phyloP scores from a whole-genome alignment of 2,888 invertebrate species.

The Marasmarcha lunaedactyla region DNA sequence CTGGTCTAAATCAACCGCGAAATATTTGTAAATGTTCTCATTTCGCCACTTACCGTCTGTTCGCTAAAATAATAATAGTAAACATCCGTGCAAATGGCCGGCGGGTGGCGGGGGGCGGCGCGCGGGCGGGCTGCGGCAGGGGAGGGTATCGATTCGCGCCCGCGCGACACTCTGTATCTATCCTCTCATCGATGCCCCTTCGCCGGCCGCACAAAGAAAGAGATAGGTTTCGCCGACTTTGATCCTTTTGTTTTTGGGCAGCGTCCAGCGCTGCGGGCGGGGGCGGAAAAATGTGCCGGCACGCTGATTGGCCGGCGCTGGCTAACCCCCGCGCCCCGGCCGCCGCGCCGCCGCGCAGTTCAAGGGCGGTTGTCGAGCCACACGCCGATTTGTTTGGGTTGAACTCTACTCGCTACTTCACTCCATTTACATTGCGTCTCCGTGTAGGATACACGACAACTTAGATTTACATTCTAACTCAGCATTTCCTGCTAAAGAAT shows the following conservation, averaged over 20 bases:
- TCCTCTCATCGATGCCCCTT: slow-evolving; percentile 68
- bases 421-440: slow-evolving; percentile 1
- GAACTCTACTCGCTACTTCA: slow-evolving; percentile 4
- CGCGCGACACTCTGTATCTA: slow-evolving; percentile 66
- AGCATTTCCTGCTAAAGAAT: too few relatives aligned
- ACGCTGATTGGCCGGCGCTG: slow-evolving; percentile 63
- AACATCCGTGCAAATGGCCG: slow-evolving; percentile 70
- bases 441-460: too few relatives aligned
- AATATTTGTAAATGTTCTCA: slow-evolving; percentile 30
- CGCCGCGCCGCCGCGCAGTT: slow-evolving; percentile 36
- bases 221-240: slow-evolving; percentile 71
- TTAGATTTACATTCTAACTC: too few relatives aligned
- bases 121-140: slow-evolving; percentile 22
- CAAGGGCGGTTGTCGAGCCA: slow-evolving; percentile 60
- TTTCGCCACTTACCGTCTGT: slow-evolving; percentile 59
- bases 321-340: slow-evolving; percentile 28
- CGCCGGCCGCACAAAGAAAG: slow-evolving; percentile 67
- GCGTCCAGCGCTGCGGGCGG: slow-evolving; percentile 68
- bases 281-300: slow-evolving; percentile 67
- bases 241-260: slow-evolving; percentile 72
- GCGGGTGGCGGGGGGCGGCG: slow-evolving; percentile 33
- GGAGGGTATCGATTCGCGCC: slow-evolving; percentile 61
- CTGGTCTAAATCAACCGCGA: neutral
- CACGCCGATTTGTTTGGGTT: slow-evolving; percentile 53
- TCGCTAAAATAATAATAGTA: slow-evolving; percentile 71